Evolutionary conservation across 2,888 invertebrate species (phyloP).

Genomic region (Acanthosepion lycidas): DNA sequence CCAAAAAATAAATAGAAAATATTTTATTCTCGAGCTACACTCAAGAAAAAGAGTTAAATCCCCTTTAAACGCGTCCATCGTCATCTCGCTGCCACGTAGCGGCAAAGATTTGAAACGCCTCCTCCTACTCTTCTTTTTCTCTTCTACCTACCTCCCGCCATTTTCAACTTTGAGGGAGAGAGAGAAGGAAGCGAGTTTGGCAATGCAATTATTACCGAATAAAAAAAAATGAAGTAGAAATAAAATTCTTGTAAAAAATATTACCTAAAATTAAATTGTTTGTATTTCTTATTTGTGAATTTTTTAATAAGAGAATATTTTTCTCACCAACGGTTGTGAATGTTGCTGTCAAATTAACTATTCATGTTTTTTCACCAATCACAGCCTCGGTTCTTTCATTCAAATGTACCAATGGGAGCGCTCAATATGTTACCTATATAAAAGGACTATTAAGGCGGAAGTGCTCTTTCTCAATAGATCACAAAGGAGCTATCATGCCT

Average conservation of each 20-base stretch:
- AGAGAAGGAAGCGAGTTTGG: neutral
- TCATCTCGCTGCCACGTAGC: neutral
- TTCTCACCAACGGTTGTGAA: neutral
- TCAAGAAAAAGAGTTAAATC: neutral
- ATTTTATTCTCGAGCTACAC: neutral
- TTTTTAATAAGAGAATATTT: neutral
- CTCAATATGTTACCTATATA: slow-evolving; percentile 34
- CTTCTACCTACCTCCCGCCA: neutral
- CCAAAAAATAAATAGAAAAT: too few relatives aligned
- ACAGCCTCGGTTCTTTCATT: slow-evolving; percentile 23
- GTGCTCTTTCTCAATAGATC: slow-evolving; percentile 38
- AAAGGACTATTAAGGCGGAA: slow-evolving; percentile 33
- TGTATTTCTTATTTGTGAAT: neutral
- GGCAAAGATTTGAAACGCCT: neutral
- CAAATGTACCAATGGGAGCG: slow-evolving; percentile 24
- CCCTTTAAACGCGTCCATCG: neutral
- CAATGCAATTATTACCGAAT: neutral
- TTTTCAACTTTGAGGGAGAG: too few relatives aligned
- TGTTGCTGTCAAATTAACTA: neutral
- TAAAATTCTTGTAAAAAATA: neutral
- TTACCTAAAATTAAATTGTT: neutral
- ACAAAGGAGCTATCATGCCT: slow-evolving; percentile 46
- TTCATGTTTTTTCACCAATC: slow-evolving; percentile 39
- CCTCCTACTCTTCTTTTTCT: neutral
- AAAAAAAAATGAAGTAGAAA: neutral